These are phyloP conservation scores for Diplodus puntazzo DNA, from an alignment of 2,797 vertebrate genomes.

Conservation along the genomic window DNA sequence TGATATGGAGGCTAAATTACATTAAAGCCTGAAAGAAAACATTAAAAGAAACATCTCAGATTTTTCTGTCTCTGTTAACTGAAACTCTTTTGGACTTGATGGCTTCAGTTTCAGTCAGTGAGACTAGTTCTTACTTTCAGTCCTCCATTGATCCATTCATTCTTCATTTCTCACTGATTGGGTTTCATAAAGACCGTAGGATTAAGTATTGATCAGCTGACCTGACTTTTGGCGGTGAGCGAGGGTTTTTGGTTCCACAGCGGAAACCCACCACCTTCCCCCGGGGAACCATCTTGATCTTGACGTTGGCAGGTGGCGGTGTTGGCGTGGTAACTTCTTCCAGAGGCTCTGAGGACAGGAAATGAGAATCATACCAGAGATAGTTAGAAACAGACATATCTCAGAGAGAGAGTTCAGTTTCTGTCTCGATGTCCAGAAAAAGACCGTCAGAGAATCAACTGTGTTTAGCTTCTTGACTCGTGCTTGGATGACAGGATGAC, in stretches of 20 bases:
- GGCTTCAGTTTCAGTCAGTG: too few species aligned
- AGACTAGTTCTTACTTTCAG: neutral
- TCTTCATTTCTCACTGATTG: neutral
- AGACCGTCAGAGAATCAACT: too few species aligned
- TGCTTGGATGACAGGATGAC: too few species aligned
- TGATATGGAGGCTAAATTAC: too few species aligned
- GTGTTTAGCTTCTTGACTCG: too few species aligned
- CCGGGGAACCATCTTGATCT: slow-evolving; percentile 84
- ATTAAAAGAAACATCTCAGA: too few species aligned
- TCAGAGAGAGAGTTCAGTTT: slow-evolving; percentile 16
- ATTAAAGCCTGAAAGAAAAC: too few species aligned
- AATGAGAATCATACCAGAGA: slow-evolving; percentile 8
- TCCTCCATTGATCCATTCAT: too few species aligned
- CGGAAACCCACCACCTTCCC: slow-evolving; percentile 88
- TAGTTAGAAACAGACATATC: neutral
- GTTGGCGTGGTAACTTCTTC: slow-evolving; percentile 76
- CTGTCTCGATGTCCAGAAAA: neutral
- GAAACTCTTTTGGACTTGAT: too few species aligned
- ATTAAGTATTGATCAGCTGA: slow-evolving; percentile 43
- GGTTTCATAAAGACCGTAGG: neutral
- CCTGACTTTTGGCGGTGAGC: slow-evolving; percentile 84
- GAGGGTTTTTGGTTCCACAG: slow-evolving; percentile 82
- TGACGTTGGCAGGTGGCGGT: slow-evolving; percentile 78
- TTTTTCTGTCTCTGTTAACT: too few species aligned
- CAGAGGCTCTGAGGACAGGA: slow-evolving; percentile 76